A percentile compares a stretch with the other conserved stretches of the same genome.
Evolutionary conservation across 1,140 invertebrate species (phyloP).

Genomic region (Caenorhabditis latens): DNA sequence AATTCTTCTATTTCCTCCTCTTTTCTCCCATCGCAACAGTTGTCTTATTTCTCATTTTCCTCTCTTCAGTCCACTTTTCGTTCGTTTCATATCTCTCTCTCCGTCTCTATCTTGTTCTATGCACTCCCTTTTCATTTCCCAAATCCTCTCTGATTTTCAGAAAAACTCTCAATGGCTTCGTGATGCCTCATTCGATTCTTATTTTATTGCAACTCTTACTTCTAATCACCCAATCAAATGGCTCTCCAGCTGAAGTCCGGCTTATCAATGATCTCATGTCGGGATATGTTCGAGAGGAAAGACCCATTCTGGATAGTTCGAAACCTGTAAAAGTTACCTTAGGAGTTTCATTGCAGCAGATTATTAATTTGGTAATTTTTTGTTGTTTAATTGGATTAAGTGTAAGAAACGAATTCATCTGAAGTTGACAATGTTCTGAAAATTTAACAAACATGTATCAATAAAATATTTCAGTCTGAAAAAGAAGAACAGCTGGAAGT

Average conservation of each 20-base stretch:
- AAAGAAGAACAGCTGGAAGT: constrained; percentile 71
- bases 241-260: constrained; percentile 63
- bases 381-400: too few relatives aligned
- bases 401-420: too few relatives aligned
- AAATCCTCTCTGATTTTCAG: not conserved
- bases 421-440: too few relatives aligned
- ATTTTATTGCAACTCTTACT: constrained; percentile 4
- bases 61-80: not conserved
- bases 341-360: constrained; percentile 97
- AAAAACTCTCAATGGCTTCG: not conserved
- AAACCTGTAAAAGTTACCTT: constrained; percentile 94
- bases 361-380: constrained; percentile 93
- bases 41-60: not conserved
- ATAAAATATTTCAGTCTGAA: constrained; percentile 68
- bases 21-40: constrained; percentile 7
- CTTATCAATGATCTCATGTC: constrained; percentile 66
- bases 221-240: constrained; percentile 40
- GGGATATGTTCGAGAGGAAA: constrained; percentile 80
- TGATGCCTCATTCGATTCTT: not conserved
- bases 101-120: not conserved
- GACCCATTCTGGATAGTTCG: constrained; percentile 95
- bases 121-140: not conserved
- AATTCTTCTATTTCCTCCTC: not conserved
- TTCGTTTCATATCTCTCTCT: not conserved
- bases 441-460: too few relatives aligned